Evolutionary conservation across 2,888 invertebrate genomes (phyloP).

Genomic region (Parasteatoda lunata): DNA sequence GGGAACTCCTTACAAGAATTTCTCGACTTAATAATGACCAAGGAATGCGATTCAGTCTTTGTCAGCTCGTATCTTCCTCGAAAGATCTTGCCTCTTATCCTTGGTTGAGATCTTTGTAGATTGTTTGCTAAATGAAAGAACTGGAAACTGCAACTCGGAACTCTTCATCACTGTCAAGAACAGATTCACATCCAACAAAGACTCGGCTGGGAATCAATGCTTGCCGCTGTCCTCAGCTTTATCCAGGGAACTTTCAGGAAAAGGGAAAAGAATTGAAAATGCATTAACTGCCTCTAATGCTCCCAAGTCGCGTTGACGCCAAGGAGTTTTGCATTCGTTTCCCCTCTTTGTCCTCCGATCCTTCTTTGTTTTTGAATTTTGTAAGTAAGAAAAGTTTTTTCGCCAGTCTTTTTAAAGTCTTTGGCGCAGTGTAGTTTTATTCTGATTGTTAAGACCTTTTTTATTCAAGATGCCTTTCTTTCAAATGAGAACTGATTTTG

Average conservation of each 20-base stretch:
- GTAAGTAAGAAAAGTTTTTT: background rate
- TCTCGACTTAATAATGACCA: slow-evolving; percentile 31
- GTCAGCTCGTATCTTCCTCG: slow-evolving; percentile 13
- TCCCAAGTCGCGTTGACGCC: slow-evolving; percentile 46
- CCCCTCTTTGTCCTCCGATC: slow-evolving; percentile 25
- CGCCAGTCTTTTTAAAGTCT: background rate
- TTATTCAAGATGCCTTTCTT: no score
- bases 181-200: slow-evolving; percentile 46
- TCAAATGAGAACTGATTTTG: no score
- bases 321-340: slow-evolving; percentile 58
- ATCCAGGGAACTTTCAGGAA: slow-evolving; percentile 26
- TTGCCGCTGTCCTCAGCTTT: slow-evolving; percentile 24
- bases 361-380: slow-evolving; percentile 23
- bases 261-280: slow-evolving; percentile 62
- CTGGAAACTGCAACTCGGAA: slow-evolving; percentile 45
- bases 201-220: slow-evolving; percentile 40
- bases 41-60: slow-evolving; percentile 22
- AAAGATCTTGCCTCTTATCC: slow-evolving; percentile 16
- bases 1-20: slow-evolving; percentile 16
- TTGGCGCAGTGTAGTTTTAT: no score
- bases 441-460: no score
- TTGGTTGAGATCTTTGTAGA: slow-evolving; percentile 16
- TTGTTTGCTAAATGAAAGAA: slow-evolving; percentile 51
- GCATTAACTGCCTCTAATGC: slow-evolving; percentile 61
- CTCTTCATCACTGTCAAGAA: slow-evolving; percentile 61